Evolutionary conservation across 2,888 invertebrate species (phyloP).

Genomic region (Sipunculus nudus): DNA sequence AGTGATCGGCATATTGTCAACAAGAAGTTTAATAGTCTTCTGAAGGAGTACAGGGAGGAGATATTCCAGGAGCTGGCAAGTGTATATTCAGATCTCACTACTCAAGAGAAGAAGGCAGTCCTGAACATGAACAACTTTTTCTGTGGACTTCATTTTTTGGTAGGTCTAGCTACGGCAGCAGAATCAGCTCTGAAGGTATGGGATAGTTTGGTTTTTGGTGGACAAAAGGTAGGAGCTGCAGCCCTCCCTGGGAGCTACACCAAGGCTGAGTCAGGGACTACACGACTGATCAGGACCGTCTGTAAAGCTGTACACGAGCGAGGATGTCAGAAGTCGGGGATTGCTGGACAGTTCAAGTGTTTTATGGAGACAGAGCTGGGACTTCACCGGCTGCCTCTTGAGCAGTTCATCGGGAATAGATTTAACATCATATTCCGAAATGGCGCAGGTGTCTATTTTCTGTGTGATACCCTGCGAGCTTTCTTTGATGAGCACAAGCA

Average conservation of each 20-base stretch:
- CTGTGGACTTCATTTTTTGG: slow-evolving; percentile 33
- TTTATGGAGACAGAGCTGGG: slow-evolving; percentile 7
- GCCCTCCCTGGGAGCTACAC: slow-evolving; percentile 8
- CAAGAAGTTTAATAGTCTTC: slow-evolving; percentile 22
- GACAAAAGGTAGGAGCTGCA: slow-evolving; percentile 15
- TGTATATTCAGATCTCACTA: slow-evolving; percentile 13
- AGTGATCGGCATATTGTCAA: too few species aligned
- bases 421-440: slow-evolving; percentile 30
- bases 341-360: slow-evolving; percentile 24
- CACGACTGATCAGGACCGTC: slow-evolving; percentile 24
- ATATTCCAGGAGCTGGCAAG: slow-evolving; percentile 20
- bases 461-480: not conserved
- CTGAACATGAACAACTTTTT: slow-evolving; percentile 24
- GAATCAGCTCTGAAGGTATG: slow-evolving; percentile 19
- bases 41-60: slow-evolving; percentile 18
- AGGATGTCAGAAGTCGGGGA: slow-evolving; percentile 28
- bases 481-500: not conserved
- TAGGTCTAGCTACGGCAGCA: slow-evolving; percentile 26
- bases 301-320: slow-evolving; percentile 33
- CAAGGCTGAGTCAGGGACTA: slow-evolving; percentile 20
- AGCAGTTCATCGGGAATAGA: slow-evolving; percentile 13
- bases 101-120: slow-evolving; percentile 1
- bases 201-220: slow-evolving; percentile 22
- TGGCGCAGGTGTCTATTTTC: slow-evolving; percentile 19
- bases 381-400: slow-evolving; percentile 19